phyloP scores from a whole-genome alignment of 92 coral and sea anemone genomes.

The Meandrina meandrites region DNA sequence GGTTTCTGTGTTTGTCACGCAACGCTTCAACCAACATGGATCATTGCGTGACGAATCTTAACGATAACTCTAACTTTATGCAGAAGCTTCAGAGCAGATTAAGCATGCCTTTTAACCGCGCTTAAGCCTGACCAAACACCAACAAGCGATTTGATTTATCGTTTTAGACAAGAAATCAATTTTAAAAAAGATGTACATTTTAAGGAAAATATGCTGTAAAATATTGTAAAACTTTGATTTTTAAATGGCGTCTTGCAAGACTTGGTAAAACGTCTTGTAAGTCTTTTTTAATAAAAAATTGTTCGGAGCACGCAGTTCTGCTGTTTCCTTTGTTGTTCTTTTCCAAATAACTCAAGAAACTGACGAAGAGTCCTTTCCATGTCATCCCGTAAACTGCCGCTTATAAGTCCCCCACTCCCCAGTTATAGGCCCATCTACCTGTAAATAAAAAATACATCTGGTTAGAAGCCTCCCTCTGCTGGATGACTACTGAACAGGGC shows the following conservation, averaged over 20 bases:
- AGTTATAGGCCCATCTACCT: no score
- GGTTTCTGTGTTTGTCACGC: not conserved
- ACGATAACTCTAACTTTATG: not conserved
- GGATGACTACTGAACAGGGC: no score
- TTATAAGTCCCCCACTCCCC: no score
- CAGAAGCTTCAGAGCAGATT: not conserved
- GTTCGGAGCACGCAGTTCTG: not conserved
- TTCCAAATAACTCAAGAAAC: not conserved
- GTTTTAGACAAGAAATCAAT: conserved; percentile 33
- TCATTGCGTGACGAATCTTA: not conserved
- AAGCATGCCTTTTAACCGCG: conserved; percentile 7
- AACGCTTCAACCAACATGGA: not conserved
- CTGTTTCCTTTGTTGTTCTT: not conserved
- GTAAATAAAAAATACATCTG: no score
- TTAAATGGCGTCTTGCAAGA: conserved; percentile 58
- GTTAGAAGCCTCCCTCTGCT: no score
- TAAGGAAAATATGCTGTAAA: conserved; percentile 61
- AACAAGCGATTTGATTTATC: conserved; percentile 28
- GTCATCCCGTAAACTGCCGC: no score
- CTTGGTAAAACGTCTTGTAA: conserved; percentile 53
- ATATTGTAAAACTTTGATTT: conserved; percentile 73
- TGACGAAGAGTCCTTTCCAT: no score
- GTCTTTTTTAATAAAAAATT: conserved; percentile 47
- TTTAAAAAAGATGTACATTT: conserved; percentile 64
- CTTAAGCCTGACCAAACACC: conserved; percentile 19